A percentile compares a stretch with the other conserved stretches of the same genome.
phyloP scores from a whole-genome alignment of 2,113 vertebrate species.

The Perccottus glenii region DNA sequence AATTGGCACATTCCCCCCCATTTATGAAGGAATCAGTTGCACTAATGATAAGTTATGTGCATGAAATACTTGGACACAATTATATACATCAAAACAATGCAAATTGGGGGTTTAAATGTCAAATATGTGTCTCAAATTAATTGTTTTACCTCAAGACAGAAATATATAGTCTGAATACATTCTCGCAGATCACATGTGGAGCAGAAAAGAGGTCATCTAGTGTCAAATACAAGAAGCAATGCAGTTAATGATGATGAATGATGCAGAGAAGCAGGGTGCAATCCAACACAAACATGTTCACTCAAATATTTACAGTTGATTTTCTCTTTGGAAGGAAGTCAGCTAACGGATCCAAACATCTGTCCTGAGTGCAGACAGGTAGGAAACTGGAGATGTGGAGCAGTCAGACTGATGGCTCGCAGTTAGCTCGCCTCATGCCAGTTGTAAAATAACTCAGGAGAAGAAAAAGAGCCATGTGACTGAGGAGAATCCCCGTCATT shows the following conservation, averaged over 20 bases:
- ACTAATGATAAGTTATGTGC: conserved; percentile 31
- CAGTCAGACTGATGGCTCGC: not conserved
- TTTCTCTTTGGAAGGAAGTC: conserved; percentile 1
- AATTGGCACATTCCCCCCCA: conserved; percentile 39
- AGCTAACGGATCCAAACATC: conserved; percentile 1
- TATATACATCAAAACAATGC: conserved; percentile 21
- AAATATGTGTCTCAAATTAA: conserved; percentile 20
- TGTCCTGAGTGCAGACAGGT: conserved; percentile 14
- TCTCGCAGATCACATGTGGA: not conserved
- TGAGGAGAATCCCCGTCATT: conserved; percentile 25
- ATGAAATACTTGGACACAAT: conserved; percentile 10
- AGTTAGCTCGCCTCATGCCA: conserved; percentile 1
- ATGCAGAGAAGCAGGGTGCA: not conserved
- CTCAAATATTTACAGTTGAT: not conserved
- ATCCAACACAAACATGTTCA: not conserved
- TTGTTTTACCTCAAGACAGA: conserved; percentile 12
- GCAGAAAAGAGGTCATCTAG: not conserved
- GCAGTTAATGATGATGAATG: conserved; percentile 5
- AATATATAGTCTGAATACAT: not conserved
- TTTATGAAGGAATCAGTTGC: conserved; percentile 35
- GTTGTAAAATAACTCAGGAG: conserved; percentile 18
- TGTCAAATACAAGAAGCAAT: conserved; percentile 4
- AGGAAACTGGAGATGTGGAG: conserved; percentile 10
- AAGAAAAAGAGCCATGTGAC: not conserved
- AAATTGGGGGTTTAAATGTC: conserved; percentile 17